These are phyloP conservation scores for Chrysopa pallens DNA, from an alignment of 1,140 invertebrate species.

Conservation along the genomic window DNA sequence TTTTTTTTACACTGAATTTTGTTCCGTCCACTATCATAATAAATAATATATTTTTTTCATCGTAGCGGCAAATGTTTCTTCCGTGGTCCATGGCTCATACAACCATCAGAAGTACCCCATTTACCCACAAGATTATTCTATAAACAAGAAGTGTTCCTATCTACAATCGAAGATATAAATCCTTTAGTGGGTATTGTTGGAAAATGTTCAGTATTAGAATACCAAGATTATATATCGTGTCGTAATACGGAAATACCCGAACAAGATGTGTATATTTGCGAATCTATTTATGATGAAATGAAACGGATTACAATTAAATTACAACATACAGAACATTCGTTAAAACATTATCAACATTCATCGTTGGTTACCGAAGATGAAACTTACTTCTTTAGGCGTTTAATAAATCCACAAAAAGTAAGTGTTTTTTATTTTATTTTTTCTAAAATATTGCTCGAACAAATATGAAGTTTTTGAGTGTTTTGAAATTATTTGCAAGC, in stretches of 20 bases:
- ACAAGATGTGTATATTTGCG: constrained; percentile 83
- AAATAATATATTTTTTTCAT: constrained; percentile 20
- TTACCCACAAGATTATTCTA: constrained; percentile 66
- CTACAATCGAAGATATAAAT: constrained; percentile 80
- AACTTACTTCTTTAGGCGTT: constrained; percentile 70
- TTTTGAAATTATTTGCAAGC: no score
- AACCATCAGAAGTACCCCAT: constrained; percentile 70
- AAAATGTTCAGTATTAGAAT: constrained; percentile 79
- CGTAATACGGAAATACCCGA: constrained; percentile 89
- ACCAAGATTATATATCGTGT: constrained; percentile 81
- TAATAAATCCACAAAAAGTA: constrained; percentile 58
- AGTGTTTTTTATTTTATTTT: constrained; percentile 6
- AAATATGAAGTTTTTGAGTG: no score
- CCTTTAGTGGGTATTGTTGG: constrained; percentile 79
- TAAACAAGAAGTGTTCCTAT: constrained; percentile 86
- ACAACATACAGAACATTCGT: constrained; percentile 32
- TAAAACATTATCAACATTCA: constrained; percentile 71
- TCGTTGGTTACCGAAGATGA: constrained; percentile 80
- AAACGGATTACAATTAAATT: constrained; percentile 61
- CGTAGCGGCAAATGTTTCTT: constrained; percentile 74
- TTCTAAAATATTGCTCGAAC: no score
- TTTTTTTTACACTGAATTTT: no score
- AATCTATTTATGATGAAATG: constrained; percentile 81
- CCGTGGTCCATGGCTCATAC: constrained; percentile 82
- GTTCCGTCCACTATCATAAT: no score